Evolutionary conservation across 2,113 vertebrate genomes (phyloP).

Genomic region (Onychostruthus taczanowskii): DNA sequence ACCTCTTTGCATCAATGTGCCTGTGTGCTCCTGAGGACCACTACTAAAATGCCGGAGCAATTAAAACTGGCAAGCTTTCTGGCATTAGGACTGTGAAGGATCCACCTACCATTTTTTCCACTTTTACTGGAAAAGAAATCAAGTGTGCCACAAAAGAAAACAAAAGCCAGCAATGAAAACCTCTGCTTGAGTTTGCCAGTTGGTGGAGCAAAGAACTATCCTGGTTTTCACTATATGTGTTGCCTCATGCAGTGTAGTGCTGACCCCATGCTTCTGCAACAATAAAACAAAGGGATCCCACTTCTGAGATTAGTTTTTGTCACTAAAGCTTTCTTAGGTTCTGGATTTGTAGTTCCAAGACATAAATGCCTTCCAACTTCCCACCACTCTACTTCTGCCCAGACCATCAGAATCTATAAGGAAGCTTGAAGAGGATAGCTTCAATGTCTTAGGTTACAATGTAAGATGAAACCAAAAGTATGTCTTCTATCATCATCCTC

Average conservation of each 20-base stretch:
- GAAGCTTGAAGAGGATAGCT: background rate
- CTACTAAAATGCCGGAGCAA: background rate
- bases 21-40: background rate
- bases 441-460: background rate
- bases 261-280: fast-evolving
- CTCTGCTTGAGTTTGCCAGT: background rate
- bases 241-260: background rate
- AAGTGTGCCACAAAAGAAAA: background rate
- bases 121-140: background rate
- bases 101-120: background rate
- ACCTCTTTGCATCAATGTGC: background rate
- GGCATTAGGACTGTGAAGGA: background rate
- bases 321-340: background rate
- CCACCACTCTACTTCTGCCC: background rate
- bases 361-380: background rate
- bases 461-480: background rate
- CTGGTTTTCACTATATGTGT: background rate
- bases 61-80: background rate
- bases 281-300: background rate
- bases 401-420: background rate
- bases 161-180: background rate
- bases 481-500: background rate
- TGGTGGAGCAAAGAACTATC: background rate
- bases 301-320: background rate
- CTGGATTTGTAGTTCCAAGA: background rate